Conservation (phyloP, 2,797 vertebrate species). For the Peromyscus melanophrys region DNA sequence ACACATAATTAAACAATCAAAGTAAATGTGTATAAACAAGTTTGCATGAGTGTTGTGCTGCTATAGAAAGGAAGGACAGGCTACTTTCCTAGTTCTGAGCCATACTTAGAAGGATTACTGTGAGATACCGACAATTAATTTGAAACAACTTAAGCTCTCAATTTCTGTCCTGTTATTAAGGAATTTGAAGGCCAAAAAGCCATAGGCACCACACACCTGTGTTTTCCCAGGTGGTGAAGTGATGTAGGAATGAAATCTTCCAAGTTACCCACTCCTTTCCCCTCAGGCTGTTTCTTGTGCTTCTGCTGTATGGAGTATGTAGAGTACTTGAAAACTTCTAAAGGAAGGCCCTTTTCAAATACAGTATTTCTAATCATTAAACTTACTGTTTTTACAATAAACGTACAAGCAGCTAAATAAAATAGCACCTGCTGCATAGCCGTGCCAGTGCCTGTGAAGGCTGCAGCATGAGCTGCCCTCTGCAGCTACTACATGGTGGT, state of each 20-base stretch:
- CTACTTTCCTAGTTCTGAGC: constrained; percentile 29
- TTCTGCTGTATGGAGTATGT: constrained; percentile 29
- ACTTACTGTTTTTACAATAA: constrained; percentile 66
- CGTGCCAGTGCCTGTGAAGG: background rate
- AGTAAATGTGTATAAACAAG: background rate
- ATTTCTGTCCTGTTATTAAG: constrained; percentile 36
- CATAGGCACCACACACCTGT: background rate
- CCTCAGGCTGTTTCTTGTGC: background rate
- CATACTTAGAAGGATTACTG: constrained; percentile 10
- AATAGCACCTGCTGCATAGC: background rate
- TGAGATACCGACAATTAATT: constrained; percentile 33
- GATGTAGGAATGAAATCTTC: background rate
- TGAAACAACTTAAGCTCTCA: constrained; percentile 52
- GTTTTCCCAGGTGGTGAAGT: constrained; percentile 1
- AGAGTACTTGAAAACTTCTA: constrained; percentile 58
- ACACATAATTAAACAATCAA: background rate
- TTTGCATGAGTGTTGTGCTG: background rate
- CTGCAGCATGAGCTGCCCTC: background rate
- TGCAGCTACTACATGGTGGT: background rate
- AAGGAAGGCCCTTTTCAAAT: constrained; percentile 67
- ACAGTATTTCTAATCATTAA: constrained; percentile 66
- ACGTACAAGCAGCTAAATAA: background rate
- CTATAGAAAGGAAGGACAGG: background rate
- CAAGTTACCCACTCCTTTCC: background rate
- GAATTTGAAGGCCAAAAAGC: constrained; percentile 27